Evolutionary conservation across 2,113 vertebrate species (phyloP).

Genomic region (Copsychus sechellarum): DNA sequence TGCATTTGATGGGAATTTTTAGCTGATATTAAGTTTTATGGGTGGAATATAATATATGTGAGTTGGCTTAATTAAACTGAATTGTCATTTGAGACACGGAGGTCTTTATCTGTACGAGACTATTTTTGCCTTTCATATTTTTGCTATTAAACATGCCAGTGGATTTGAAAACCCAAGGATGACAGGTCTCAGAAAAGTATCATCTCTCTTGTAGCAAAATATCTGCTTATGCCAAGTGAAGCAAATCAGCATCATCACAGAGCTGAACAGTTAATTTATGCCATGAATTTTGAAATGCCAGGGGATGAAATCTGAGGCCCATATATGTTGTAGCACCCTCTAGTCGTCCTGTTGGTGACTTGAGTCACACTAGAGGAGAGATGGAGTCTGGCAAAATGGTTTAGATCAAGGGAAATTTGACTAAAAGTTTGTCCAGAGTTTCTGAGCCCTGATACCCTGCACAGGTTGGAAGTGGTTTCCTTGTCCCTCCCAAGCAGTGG

Average conservation of each 20-base stretch:
- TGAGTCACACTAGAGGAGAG: not conserved
- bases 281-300: not conserved
- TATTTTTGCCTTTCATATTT: not conserved
- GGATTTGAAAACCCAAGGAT: conserved; percentile 9
- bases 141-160: conserved; percentile 11
- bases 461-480: not conserved
- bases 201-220: not conserved
- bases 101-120: not conserved
- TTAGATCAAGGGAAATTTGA: not conserved
- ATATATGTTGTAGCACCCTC: conserved; percentile 17
- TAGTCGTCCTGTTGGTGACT: not conserved
- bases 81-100: not conserved
- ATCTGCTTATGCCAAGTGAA: not conserved
- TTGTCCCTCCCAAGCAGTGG: not conserved
- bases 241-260: not conserved
- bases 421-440: not conserved
- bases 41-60: not conserved
- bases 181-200: conserved; percentile 16
- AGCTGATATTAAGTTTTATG: conserved; percentile 45
- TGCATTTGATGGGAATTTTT: conserved; percentile 59
- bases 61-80: conserved; percentile 36
- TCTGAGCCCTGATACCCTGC: not conserved
- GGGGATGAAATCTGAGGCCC: not conserved
- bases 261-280: conserved; percentile 33
- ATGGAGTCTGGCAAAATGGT: not conserved